Evolutionary conservation across 2,797 vertebrate species (phyloP), one percentile per base, ranked within the genome.

Genomic region (Spea hammondii): DNA sequence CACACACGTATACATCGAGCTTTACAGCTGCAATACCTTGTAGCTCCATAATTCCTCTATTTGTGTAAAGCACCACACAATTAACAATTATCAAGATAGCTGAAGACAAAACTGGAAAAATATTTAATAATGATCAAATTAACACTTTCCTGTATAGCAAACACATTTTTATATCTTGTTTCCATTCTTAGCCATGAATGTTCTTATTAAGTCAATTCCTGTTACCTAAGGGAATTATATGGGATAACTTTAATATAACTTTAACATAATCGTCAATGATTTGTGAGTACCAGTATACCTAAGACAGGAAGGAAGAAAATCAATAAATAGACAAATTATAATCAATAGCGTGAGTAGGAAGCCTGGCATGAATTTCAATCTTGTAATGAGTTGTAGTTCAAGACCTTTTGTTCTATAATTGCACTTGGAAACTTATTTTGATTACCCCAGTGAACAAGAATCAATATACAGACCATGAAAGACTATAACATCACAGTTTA

Each of bases 351-450:
- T 73, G 84, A 83, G 17, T 60, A 6, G 69, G 64, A 80, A 57
- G 53, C 66, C 72, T 84, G 79, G 44, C 79, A 44, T 11, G 51
- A 32, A 74, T 79, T 11, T 62, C 55, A 80, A 77, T 79, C 49
- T 17, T 17, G n/a, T 65, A 73, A 50, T 66, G 79, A 83, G 4
- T 62, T 68, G 55, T 79, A 82, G 49, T 79, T 86, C 49, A 78
- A 64, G 4, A 76, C 70, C 12, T 67, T 88, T 83, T 87, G 54
- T 84, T 76, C 60, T 76, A 44, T 82, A 86, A 87, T 83, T 84
- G 50, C 68, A 80, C 72, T 83, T 85, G 48, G 79, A 84, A 87
- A 86, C 32, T 83, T 74, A 71, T 85, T 85, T 82, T 77, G 64
- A 83, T 85, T 79, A 72, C 32, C 60, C 44, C 79, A 69, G 67